Evolutionary conservation across 1,140 invertebrate genomes (phyloP), one percentile per base, ranked within the genome.

Genomic region (Papilio glaucus): DNA sequence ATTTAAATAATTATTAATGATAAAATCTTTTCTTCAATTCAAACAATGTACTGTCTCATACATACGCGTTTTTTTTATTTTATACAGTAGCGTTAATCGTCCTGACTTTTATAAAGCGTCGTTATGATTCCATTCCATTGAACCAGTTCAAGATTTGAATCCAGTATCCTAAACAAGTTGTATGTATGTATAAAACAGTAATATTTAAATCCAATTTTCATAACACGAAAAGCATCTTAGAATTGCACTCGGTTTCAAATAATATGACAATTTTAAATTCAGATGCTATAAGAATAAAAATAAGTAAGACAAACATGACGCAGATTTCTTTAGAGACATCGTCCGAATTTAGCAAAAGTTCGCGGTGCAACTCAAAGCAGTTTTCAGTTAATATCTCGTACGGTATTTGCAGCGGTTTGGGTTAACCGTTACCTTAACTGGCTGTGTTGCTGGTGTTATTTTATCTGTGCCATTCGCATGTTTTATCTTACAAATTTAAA

Each of bases 321-420:
- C 15, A 42, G 37, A 29, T 74, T 62, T 71, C 68, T 71, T 63
- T 42, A 74, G 29, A 38, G 24, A 77, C 65, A 68, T 72, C 49
- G 69, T 82, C 79, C 68, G 39, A 84, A 84, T 81, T 85, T 78
- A 74, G 81, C 74, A 83, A 74, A 78, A 69, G 69, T 57, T 73
- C 71, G n/a, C 75, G 73, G 68, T 79, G 81, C 77, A 82, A 70
- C 79, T 81, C 75, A 76, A 82, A 77, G 76, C 80, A 75, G 81
- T 86, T 87, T 88, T 88, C 84, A 83, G 83, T 84, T 86, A 84
- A 84, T 82, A 81, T 82, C 80, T 74, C 85, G 82, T 88, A 91
- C 88, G 89, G 89, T 89, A 91, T 86, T 82, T 76, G 84, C 85
- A 90, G 87, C 89, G 86, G 89, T 89, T 83, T 83, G 71, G 60